Percentiles rank a stretch among this genome's conserved stretches.
Conservation (phyloP, 2,797 vertebrate genomes). For the Lagorchestes hirsutus region DNA sequence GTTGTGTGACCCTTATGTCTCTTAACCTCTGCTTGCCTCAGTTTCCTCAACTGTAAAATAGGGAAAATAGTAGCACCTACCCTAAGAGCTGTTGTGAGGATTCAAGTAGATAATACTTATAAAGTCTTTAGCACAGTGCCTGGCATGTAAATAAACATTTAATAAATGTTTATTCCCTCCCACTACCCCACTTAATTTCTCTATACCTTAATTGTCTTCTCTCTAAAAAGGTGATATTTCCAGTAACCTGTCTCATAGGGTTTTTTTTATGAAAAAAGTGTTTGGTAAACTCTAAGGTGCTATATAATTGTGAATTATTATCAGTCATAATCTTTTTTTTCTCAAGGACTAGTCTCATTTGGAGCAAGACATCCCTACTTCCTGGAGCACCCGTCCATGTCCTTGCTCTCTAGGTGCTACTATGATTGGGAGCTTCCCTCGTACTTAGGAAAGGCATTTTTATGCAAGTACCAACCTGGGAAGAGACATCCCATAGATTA, state of each 20-base stretch:
- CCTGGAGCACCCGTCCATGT: not conserved
- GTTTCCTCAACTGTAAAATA: not conserved
- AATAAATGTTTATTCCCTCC: not conserved
- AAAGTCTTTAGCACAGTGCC: not conserved
- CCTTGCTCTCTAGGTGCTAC: not conserved
- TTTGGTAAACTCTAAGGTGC: not conserved
- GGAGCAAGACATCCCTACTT: not conserved
- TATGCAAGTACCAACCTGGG: not conserved
- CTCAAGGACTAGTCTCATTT: not conserved
- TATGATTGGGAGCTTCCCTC: not conserved
- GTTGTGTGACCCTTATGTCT: not conserved
- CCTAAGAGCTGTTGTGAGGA: not conserved
- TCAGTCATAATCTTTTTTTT: not conserved
- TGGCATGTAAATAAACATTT: not conserved
- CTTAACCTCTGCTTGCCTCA: not conserved
- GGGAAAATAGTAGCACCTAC: not conserved
- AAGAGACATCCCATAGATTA: not conserved
- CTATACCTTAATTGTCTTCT: not conserved
- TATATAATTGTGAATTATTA: not conserved
- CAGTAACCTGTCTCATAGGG: not conserved
- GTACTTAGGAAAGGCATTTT: not conserved
- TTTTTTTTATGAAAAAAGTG: not conserved
- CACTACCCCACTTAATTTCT: not conserved
- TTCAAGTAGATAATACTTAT: not conserved
- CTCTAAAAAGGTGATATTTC: not conserved